Evolutionary conservation across 2,797 vertebrate species (phyloP), one percentile per base, ranked within the genome.

Genomic region (Aplochiton taeniatus): DNA sequence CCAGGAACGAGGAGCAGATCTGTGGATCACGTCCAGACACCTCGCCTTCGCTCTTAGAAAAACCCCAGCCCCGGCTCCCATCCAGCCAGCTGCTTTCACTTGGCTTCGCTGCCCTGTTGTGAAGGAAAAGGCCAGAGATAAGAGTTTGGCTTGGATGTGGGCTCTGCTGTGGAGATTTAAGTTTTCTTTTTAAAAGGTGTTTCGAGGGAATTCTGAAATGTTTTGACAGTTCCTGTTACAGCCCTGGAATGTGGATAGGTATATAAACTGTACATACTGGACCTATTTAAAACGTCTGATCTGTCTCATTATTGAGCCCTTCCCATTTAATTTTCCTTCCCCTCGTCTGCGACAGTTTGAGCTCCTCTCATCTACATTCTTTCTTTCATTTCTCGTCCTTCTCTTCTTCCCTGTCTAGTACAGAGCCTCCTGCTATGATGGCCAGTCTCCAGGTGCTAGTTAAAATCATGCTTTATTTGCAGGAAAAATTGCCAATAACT

Each of bases 1-100:
- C 88, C 85, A 64, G 4, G 13, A 47, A 82, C 52, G 66, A 61
- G 74, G 80, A 77, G 71, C 83, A 83, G 67, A 79, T 58, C 70
- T 58, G 9, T 76, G 72, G 80, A 81, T 60, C 65, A 0, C 67
- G 17, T 63, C 66, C 63, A 71, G 66, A 68, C 73, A 75, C 66
- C 76, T 83, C 76, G 65, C 57, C 11, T 46, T 17, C n/a, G 75
- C 75, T 63, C 42, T 19, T 73, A 49, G 11, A 55, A 63, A 61
- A 54, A 66, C 61, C 69, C 65, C 59, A 41, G 11, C 20, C 42
- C 52, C 52, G 50, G 59, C 63, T 47, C 58, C 49, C 47, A 12
- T 68, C 58, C 58, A 64, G 67, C 45, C 83, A 82, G 77, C 66
- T 86, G 85, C 63, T 81, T 80, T 53, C 10, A 61, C 63, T 85